Evolutionary conservation across 2,113 vertebrate genomes (phyloP).

Genomic region (Ptyas mucosa): DNA sequence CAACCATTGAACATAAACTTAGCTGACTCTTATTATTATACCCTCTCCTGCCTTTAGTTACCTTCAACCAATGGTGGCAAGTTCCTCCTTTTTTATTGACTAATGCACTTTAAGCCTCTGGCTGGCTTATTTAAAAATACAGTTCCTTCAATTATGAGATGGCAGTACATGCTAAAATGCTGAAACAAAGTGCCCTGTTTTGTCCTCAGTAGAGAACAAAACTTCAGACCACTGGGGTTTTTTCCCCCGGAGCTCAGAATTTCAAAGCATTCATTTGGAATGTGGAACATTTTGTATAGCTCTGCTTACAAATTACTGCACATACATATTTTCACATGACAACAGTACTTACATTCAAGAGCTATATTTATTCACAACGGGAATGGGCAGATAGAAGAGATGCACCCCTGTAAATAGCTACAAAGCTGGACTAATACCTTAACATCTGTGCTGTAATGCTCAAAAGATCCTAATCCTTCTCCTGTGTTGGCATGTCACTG

Average conservation of each 20-base stretch:
- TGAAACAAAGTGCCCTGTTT: neutral
- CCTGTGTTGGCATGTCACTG: rapidly evolving
- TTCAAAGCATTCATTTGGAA: neutral
- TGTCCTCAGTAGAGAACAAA: neutral
- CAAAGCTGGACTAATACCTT: neutral
- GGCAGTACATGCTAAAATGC: neutral
- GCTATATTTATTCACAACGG: neutral
- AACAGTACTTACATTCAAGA: neutral
- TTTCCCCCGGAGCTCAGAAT: neutral
- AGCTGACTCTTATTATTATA: neutral
- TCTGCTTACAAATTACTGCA: neutral
- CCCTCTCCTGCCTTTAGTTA: neutral
- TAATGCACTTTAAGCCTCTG: neutral
- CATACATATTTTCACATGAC: neutral
- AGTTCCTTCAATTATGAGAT: neutral
- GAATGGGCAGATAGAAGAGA: neutral
- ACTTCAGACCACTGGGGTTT: neutral
- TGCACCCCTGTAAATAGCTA: neutral
- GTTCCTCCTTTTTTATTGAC: neutral
- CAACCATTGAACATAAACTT: neutral
- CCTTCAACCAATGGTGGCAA: neutral
- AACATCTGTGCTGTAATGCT: neutral
- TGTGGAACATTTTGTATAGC: neutral
- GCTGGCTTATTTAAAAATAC: neutral
- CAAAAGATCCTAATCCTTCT: neutral